Conservation (phyloP, 1,140 invertebrate species). For the Brachystomella parvula region DNA sequence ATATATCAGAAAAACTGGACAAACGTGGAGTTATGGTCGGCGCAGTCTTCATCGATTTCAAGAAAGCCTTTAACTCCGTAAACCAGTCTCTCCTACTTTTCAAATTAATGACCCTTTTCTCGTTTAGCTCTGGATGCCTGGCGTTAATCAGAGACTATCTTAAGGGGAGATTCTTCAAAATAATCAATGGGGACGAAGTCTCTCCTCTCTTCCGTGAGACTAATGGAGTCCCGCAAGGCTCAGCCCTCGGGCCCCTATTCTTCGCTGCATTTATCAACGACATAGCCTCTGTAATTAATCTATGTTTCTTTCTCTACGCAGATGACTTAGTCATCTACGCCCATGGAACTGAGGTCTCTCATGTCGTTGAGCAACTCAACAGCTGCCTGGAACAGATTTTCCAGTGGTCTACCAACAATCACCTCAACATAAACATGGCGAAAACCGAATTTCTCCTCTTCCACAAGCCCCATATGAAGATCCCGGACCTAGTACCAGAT, state of each 20-base stretch:
- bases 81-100: not conserved
- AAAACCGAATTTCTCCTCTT: conserved; percentile 2
- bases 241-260: conserved; percentile 36
- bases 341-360: not conserved
- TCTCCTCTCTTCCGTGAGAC: not conserved
- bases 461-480: not conserved
- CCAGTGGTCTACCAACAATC: not conserved
- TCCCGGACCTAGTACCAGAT: not conserved
- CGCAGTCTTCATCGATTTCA: conserved; percentile 17
- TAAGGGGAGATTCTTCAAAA: not conserved
- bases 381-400: not conserved
- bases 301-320: conserved; percentile 32
- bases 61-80: conserved; percentile 16
- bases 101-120: not conserved
- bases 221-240: conserved; percentile 37
- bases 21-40: conserved; percentile 2
- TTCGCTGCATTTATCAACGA: conserved; percentile 38
- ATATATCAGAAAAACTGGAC: not conserved
- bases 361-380: not conserved
- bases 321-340: conserved; percentile 38
- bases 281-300: conserved; percentile 21
- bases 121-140: not conserved
- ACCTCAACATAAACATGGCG: not conserved
- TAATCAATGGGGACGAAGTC: not conserved
- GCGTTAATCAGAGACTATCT: not conserved